A percentile compares a stretch with the other conserved stretches of the same genome.
Conservation (phyloP, 2,113 vertebrate genomes). For the Forbesichthys papilliferus region DNA sequence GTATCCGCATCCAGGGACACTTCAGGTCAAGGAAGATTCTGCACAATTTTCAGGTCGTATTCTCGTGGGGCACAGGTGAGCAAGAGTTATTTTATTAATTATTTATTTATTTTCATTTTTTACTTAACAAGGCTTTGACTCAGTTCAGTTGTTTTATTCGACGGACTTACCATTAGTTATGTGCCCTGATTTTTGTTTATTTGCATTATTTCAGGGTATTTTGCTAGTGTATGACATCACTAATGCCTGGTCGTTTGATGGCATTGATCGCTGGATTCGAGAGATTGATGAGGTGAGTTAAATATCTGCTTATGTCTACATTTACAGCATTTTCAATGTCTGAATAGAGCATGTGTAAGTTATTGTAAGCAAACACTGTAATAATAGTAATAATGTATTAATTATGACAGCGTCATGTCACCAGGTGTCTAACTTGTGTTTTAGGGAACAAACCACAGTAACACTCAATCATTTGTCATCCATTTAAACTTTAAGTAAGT, state of each 20-base stretch:
- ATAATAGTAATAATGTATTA: not conserved
- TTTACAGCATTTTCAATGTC: slow-evolving; percentile 1
- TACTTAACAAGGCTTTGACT: not conserved
- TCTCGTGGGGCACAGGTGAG: slow-evolving; percentile 97
- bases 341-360: not conserved
- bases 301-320: not conserved
- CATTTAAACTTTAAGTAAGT: too few relatives aligned
- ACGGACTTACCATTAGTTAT: not conserved
- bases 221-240: slow-evolving; percentile 98
- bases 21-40: slow-evolving; percentile 96
- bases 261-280: slow-evolving; percentile 97
- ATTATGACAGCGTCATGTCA: too few relatives aligned
- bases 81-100: not conserved
- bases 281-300: slow-evolving; percentile 94
- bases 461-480: too few relatives aligned
- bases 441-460: too few relatives aligned
- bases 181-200: slow-evolving; percentile 13
- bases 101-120: not conserved
- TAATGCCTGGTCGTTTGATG: slow-evolving; percentile 97
- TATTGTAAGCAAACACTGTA: too few relatives aligned
- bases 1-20: slow-evolving; percentile 87
- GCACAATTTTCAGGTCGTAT: slow-evolving; percentile 98
- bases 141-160: not conserved
- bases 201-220: slow-evolving; percentile 82
- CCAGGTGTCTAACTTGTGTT: too few relatives aligned